phyloP scores from a whole-genome alignment of 1,140 invertebrate genomes.

The Macrocentrus cingulum region DNA sequence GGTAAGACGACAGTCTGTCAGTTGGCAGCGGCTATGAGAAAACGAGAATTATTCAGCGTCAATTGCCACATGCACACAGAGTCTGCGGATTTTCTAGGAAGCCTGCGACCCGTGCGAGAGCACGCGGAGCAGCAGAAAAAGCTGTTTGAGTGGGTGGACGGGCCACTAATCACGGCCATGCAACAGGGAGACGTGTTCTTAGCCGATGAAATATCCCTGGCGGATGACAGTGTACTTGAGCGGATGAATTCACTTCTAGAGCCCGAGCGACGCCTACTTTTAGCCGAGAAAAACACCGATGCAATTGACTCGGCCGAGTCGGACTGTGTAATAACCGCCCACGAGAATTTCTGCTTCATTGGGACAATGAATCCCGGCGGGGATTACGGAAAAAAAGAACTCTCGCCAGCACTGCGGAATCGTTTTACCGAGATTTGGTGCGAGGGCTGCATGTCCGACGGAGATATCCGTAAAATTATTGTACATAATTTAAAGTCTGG shows the following conservation, averaged over 20 bases:
- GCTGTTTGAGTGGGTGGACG: conserved; percentile 98
- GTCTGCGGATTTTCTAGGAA: conserved; percentile 95
- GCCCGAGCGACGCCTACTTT: conserved; percentile 84
- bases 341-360: conserved; percentile 84
- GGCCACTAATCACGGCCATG: conserved; percentile 92
- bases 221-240: conserved; percentile 98
- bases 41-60: conserved; percentile 72
- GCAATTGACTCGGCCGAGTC: conserved; percentile 50
- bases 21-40: conserved; percentile 71
- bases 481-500: conserved; percentile 72
- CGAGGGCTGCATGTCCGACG: conserved; percentile 66
- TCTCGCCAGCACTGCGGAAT: conserved; percentile 96
- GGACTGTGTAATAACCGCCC: conserved; percentile 70
- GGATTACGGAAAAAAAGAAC: conserved; percentile 99
- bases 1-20: conserved; percentile 98
- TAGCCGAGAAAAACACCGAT: conserved; percentile 82
- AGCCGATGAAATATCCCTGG: conserved; percentile 98
- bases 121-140: conserved; percentile 60
- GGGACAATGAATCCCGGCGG: conserved; percentile 99
- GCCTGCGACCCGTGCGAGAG: conserved; percentile 85
- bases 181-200: conserved; percentile 83
- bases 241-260: conserved; percentile 96
- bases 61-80: conserved; percentile 99
- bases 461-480: conserved; percentile 77
- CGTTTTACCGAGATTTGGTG: conserved; percentile 99